Percentiles rank a stretch among this genome's conserved stretches.
These are phyloP conservation scores for Calameuta idolon DNA, from an alignment of 2,888 invertebrate species.

Conservation along the genomic window DNA sequence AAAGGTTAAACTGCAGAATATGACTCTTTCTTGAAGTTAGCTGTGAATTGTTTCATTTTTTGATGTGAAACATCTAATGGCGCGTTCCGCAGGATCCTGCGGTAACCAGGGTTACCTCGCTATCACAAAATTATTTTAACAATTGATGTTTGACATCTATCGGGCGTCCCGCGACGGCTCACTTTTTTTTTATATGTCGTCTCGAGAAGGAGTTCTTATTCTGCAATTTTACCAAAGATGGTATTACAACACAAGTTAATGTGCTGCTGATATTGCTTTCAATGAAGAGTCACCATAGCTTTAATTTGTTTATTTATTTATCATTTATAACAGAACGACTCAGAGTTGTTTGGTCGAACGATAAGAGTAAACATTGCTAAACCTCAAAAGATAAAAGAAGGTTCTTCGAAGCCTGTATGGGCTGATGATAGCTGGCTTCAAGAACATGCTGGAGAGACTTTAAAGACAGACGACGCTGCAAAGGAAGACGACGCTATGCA, in stretches of 20 bases:
- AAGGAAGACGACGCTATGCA: constrained; percentile 55
- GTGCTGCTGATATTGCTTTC: background rate
- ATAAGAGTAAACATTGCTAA: constrained; percentile 97
- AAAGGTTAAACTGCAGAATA: too few species aligned
- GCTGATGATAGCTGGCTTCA: constrained; percentile 98
- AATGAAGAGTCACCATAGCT: constrained; percentile 1
- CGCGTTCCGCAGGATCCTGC: too few species aligned
- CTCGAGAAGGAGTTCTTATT: too few species aligned
- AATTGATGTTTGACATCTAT: too few species aligned
- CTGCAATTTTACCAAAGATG: background rate
- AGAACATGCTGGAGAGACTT: constrained; percentile 94
- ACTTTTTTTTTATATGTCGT: too few species aligned
- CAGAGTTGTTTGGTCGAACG: constrained; percentile 96
- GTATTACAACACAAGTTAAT: background rate
- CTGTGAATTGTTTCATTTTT: too few species aligned
- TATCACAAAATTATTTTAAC: too few species aligned
- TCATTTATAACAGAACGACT: constrained; percentile 82
- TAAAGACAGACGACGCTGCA: constrained; percentile 69
- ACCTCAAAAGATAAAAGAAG: constrained; percentile 96
- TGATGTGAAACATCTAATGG: too few species aligned
- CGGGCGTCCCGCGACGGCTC: too few species aligned
- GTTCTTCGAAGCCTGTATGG: constrained; percentile 96
- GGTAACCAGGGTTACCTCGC: too few species aligned
- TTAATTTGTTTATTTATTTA: constrained; percentile 18
- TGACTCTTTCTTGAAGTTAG: too few species aligned